Evolutionary conservation across 1,140 invertebrate genomes (phyloP), one percentile per base, ranked within the genome.

Genomic region (Drosophila serrata): DNA sequence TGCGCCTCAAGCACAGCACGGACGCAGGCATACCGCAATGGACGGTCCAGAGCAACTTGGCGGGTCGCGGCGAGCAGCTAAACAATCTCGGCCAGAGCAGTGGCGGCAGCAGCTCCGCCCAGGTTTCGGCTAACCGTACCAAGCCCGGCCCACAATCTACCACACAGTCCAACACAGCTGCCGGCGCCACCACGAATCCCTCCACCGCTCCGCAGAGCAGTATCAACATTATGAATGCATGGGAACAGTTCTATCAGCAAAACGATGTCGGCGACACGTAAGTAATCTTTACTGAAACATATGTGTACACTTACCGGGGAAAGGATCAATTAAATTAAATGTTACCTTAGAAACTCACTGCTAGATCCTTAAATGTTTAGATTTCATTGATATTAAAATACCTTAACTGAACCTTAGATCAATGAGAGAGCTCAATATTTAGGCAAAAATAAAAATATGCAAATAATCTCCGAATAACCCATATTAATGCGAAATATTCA

Each of bases 261-360:
- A 95, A 96, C 82, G 94, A 95, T 61, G 95, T 96, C 75, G 96
- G 96, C 45, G 95, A 96, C 87, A 96, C 95, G 95, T 96, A 40
- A 57, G 55, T 57, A 92, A 39, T 39, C 53, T 9, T 5, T 6
- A 15, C n/a, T 12, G 48, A 6, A 49, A n/a, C 8, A n/a, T n/a
- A n/a, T 33, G 3, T 12, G 12, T 2, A 19, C 13, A 6, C 7
- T 1, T 56, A 22, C 24, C 13, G 3, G 19, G 15, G 13, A 3
- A 19, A 15, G 1, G 12, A 43, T 22, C 1, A 22, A 22, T 3
- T n/a, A n/a, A n/a, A n/a, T n/a, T n/a, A n/a, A n/a, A 4, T 43
- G 11, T 43, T 43, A 1, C 0, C 1, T 17, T 5, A 19, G 39
- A 17, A 40, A 40, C n/a, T 19, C 40, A 12, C 11, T 43, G 40